A percentile compares a stretch with the other conserved stretches of the same genome.
phyloP scores from a whole-genome alignment of 1,140 invertebrate genomes.

The Pissodes strobi region DNA sequence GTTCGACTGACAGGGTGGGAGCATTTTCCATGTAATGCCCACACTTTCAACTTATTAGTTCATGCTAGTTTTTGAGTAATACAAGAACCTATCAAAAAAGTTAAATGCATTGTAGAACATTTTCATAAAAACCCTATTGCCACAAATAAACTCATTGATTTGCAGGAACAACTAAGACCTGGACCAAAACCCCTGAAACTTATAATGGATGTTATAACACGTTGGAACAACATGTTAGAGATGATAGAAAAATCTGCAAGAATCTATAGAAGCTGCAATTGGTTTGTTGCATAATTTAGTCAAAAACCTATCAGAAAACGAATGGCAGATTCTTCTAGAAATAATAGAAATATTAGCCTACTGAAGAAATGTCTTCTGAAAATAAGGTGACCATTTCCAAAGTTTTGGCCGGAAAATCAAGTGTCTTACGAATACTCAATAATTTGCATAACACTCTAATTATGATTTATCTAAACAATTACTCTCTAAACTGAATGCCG shows the following conservation, averaged over 20 bases:
- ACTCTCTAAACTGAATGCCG: slow-evolving; percentile 38
- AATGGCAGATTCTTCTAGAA: slow-evolving; percentile 35
- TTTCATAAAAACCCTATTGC: slow-evolving; percentile 19
- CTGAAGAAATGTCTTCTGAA: slow-evolving; percentile 39
- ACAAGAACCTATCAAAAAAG: not conserved
- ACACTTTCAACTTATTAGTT: slow-evolving; percentile 35
- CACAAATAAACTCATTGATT: slow-evolving; percentile 18
- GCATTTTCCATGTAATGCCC: slow-evolving; percentile 30
- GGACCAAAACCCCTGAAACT: slow-evolving; percentile 38
- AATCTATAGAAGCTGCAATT: slow-evolving; percentile 40
- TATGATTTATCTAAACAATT: slow-evolving; percentile 32
- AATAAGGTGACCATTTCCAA: slow-evolving; percentile 35
- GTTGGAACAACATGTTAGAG: slow-evolving; percentile 49
- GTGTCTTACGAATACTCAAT: slow-evolving; percentile 35
- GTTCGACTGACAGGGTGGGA: slow-evolving; percentile 15
- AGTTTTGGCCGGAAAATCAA: slow-evolving; percentile 35
- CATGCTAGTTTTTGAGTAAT: not conserved
- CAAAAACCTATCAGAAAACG: slow-evolving; percentile 15
- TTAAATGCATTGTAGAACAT: slow-evolving; percentile 25
- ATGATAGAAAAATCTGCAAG: slow-evolving; percentile 45
- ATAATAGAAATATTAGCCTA: slow-evolving; percentile 29
- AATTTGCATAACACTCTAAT: slow-evolving; percentile 19
- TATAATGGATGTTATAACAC: slow-evolving; percentile 44
- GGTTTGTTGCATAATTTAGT: slow-evolving; percentile 32
- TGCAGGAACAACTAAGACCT: slow-evolving; percentile 24